Base-by-base conservation (phyloP, 2,797 vertebrate genomes). In the Enteromius mattozi region DNA sequence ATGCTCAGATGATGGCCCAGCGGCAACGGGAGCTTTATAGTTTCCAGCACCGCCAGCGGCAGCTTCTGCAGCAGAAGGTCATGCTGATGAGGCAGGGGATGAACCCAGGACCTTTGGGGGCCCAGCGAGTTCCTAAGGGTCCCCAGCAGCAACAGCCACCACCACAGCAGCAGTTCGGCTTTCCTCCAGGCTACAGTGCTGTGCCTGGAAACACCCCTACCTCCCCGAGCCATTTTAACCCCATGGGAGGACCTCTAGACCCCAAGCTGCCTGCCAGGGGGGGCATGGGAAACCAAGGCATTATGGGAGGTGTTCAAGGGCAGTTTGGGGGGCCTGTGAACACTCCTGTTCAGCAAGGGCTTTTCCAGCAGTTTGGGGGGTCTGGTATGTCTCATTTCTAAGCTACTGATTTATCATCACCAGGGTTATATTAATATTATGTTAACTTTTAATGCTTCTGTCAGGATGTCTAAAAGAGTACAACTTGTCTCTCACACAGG, bases 1-100 rank as follows among this genome's bases (percentile, higher is more conserved):
- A 99, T 0, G 97, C 98, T 47, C 97, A 98, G 89, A 99, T 99
- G 98, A 85, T 99, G 91, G 98, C 98, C 0, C 98, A 99, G 91
- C 96, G 98, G 40, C 97, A 99, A 83, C 93, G 97, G 6, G 98
- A 99, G 72, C 93, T 98, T 79, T 98, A 97, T 91, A 99, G 96
- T 94, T 96, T 97, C 66, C 97, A 99, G 91, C 97, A 98, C 91
- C 96, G 97, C 37, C 97, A 98, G 92, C 92, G 96, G 85, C 97
- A 98, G 92, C 95, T 98, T 59, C 95, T 98, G 89, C 98, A 99
- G 94, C 98, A 99, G 78, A 95, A 97, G 88, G 96, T 97, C 90
- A 92, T 98, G 91, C 94, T 97, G 83, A 97, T 98, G 96, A 95
- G 97, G 88, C 97, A 98, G 82, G 97, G 96, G 77, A 94, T 95